Base-by-base conservation (phyloP, 2,888 invertebrate genomes). In the Tetragonisca angustula region DNA sequence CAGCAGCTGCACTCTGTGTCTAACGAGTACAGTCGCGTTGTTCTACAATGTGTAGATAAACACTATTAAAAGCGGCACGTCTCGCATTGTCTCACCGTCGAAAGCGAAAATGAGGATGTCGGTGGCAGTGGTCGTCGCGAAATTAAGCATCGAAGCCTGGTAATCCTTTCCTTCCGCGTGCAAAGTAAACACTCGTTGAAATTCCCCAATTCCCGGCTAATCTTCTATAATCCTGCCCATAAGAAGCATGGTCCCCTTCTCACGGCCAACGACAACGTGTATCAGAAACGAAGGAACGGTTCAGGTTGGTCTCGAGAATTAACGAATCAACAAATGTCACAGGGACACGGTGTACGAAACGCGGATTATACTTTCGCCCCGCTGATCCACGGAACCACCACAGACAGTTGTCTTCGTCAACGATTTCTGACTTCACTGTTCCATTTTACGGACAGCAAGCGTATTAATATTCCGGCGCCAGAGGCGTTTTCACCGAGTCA, bases 401-500 rank as follows among this genome's bases (percentile, higher is more conserved):
- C 56, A 2, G 13, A n/a, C 56, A 32, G 49, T 56, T n/a, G n/a
- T 70, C 62, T n/a, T 21, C 19, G 19, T 54, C 52, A 72, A 70
- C 24, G 67, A 54, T 75, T 75, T 67, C 15, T 11, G 24, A 19
- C 21, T 50, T 27, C 32, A 5, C 77, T 59, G n/a, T 36, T 50
- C 32, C 21, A 43, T 19, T 70, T 36, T 61, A 36, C 52, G 86
- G 85, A 75, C 89, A 89, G 81, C 78, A 73, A 76, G 86, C 85
- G 86, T 85, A 84, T 89, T 91, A 36, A 91, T 87, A 85, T 77
- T 79, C 71, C 68, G 24, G 2, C 56, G 4, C 49, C 83, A 87
- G 90, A 84, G 92, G 90, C 88, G 85, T 90, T 90, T 91, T 87
- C 86, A 84, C 90, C 86, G 86, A 85, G 88, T 82, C 88, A 36